Base-by-base conservation (phyloP, 2,888 invertebrate species). In the Cerceris rybyensis region DNA sequence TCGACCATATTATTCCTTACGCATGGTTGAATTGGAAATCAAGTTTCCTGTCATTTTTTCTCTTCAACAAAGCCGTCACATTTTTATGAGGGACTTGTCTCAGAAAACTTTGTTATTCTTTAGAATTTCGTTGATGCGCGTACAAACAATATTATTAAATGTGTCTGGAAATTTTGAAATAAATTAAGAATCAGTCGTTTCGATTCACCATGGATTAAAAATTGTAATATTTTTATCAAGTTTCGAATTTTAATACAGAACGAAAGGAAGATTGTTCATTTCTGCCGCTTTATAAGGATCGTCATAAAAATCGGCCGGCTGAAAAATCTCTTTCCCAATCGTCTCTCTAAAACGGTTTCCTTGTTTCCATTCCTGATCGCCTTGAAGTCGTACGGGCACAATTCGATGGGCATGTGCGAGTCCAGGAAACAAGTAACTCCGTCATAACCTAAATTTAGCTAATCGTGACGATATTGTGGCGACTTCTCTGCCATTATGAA, bases 381-480 rank as follows among this genome's bases (percentile, higher is more conserved):
- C 70, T 70, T 70, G 69, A 69, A 39, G 11, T 43, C 46, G 49
- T n/a, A 6, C 13, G 66, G 55, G 17, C 39, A 43, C 17, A 61
- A 14, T 70, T 70, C 55, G 52, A 49, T 43, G 59, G 55, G 6
- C 61, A 61, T 42, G 54, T 42, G 50, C 61, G 13, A 42, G 11
- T 55, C 46, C 54, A 55, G 61, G 54, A 55, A 70, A 70, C 61
- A 61, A 70, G 61, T 63, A 70, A 54, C 55, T 55, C 46, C 70
- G 70, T 70, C 70, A 61, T 43, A 60, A 70, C 50, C 70, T 70
- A 70, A 70, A 70, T 70, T 70, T 70, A 70, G 70, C 60, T 61
- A 61, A 61, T 61, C 54, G 28, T 43, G 43, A 49, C 17, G 41
- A 49, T 43, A 59, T 60, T 16, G 41, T 14, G 59, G 17, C 50